phyloP scores from a whole-genome alignment of 1,140 invertebrate genomes.

The Drosophila dunni region DNA sequence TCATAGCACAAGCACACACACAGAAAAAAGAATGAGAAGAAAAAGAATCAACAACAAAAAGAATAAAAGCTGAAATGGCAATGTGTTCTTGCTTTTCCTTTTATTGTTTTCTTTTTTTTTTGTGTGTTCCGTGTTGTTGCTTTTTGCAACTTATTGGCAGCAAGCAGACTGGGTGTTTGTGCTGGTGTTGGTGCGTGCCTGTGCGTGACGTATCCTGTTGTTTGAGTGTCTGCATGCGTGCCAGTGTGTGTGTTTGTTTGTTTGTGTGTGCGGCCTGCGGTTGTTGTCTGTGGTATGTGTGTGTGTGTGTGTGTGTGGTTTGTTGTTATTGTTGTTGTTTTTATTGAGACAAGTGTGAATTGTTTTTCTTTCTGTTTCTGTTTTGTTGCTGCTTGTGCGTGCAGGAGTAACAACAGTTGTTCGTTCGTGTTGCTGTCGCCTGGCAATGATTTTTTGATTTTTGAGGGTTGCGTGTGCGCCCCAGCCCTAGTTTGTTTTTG shows the following conservation, averaged over 20 bases:
- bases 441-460: constrained; percentile 81
- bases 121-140: constrained; percentile 18
- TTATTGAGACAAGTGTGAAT: constrained; percentile 83
- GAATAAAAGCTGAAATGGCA: constrained; percentile 64
- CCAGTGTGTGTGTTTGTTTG: constrained; percentile 38
- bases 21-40: constrained; percentile 34
- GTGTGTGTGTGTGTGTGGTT: constrained; percentile 48
- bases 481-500: constrained; percentile 25
- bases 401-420: constrained; percentile 49
- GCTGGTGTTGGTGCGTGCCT: constrained; percentile 62
- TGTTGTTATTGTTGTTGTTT: constrained; percentile 74
- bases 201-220: constrained; percentile 56
- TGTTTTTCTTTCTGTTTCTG: constrained; percentile 72
- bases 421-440: constrained; percentile 55
- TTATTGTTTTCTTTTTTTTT: constrained; percentile 41
- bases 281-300: constrained; percentile 76
- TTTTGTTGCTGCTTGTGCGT: constrained; percentile 67
- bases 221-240: constrained; percentile 22
- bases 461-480: constrained; percentile 63
- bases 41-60: constrained; percentile 51
- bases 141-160: constrained; percentile 77
- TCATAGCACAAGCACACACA: constrained; percentile 37
- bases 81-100: constrained; percentile 69
- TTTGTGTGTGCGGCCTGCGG: constrained; percentile 64
- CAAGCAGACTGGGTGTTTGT: constrained; percentile 62